These are phyloP conservation scores for Sminthurides aquaticus DNA, from an alignment of 2,888 invertebrate genomes.

Conservation along the genomic window DNA sequence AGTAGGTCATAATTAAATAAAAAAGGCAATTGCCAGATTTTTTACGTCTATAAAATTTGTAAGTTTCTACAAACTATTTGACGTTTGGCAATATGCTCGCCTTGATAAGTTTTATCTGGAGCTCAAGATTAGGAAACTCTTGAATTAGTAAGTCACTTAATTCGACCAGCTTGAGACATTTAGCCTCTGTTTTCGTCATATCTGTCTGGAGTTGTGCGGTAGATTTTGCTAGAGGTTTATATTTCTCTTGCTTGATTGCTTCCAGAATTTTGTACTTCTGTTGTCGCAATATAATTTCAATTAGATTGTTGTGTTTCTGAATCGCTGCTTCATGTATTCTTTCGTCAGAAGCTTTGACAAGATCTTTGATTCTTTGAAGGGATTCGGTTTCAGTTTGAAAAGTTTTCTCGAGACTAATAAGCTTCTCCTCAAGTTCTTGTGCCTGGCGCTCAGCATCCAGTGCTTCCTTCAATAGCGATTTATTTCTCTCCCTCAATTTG, in stretches of 20 bases:
- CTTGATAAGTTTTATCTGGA: constrained; percentile 38
- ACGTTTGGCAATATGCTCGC: constrained; percentile 36
- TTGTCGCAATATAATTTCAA: constrained; percentile 61
- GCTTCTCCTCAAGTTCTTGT: constrained; percentile 46
- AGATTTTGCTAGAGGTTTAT: constrained; percentile 48
- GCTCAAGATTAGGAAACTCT: constrained; percentile 34
- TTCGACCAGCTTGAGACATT: constrained; percentile 35
- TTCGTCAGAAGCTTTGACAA: constrained; percentile 45
- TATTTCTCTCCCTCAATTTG: constrained; percentile 55
- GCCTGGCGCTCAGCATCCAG: constrained; percentile 45
- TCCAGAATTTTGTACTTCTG: constrained; percentile 58
- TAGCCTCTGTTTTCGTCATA: constrained; percentile 49
- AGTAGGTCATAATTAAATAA: too few relatives aligned
- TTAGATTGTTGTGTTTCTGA: constrained; percentile 52
- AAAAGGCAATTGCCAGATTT: too few relatives aligned
- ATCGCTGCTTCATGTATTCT: constrained; percentile 48
- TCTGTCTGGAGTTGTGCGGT: constrained; percentile 53
- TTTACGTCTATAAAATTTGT: too few relatives aligned
- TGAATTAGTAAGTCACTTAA: constrained; percentile 34
- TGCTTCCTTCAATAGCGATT: constrained; percentile 49
- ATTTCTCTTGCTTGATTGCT: constrained; percentile 48
- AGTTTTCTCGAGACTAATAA: constrained; percentile 43
- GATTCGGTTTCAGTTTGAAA: constrained; percentile 44
- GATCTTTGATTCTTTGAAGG: constrained; percentile 45
- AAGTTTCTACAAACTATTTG: constrained; percentile 7